Conservation (phyloP, 2,888 invertebrate species). For the Callinectes sapidus region DNA sequence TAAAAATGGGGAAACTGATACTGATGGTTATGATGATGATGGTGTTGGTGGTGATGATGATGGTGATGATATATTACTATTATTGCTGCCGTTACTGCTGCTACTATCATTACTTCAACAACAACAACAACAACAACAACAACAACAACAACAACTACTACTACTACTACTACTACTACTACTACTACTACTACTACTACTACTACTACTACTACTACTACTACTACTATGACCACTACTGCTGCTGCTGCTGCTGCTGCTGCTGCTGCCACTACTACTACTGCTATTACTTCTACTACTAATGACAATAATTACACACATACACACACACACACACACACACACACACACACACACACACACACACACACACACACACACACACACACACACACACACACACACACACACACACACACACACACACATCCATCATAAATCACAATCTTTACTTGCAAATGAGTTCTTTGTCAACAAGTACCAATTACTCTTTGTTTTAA, state of each 20-base stretch:
- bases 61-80: background rate
- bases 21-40: background rate
- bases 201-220: background rate
- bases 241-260: no score
- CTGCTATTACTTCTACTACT: background rate
- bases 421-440: background rate
- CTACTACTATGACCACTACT: background rate
- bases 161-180: background rate
- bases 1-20: background rate
- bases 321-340: background rate
- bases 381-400: conserved; percentile 37
- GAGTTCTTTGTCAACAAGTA: background rate
- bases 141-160: background rate
- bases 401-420: conserved; percentile 42
- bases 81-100: background rate
- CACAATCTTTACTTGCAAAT: background rate
- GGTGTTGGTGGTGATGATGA: background rate
- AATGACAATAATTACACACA: background rate
- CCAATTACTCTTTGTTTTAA: background rate
- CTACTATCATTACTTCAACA: background rate
- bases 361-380: conserved; percentile 30
- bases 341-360: conserved; percentile 36
- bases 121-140: no score
- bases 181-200: background rate
- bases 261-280: background rate